phyloP scores from a whole-genome alignment of 2,113 vertebrate species.

The Carassius gibelio region DNA sequence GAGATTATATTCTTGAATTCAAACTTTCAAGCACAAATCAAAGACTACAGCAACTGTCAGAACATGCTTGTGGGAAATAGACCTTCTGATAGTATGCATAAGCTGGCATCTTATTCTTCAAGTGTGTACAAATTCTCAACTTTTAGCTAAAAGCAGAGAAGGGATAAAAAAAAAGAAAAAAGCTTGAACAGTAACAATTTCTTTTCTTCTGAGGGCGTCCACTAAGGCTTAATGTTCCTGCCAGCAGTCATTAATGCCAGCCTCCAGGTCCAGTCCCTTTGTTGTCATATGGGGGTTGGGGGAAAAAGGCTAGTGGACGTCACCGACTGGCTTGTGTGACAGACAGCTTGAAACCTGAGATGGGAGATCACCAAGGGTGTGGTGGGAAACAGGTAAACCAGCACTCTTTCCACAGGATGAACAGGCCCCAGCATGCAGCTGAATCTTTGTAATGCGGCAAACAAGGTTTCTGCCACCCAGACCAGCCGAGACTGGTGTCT shows the following conservation, averaged over 20 bases:
- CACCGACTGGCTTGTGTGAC: constrained; percentile 47
- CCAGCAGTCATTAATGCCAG: constrained; percentile 56
- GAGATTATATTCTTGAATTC: background rate
- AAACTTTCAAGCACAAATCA: background rate
- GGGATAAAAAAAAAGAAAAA: constrained; percentile 2
- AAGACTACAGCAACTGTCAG: background rate
- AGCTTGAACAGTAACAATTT: constrained; percentile 47
- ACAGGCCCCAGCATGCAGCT: constrained; percentile 56
- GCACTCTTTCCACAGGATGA: constrained; percentile 32
- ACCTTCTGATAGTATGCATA: background rate
- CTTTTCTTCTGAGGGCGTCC: constrained; percentile 47
- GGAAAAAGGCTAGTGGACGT: constrained; percentile 45
- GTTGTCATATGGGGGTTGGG: constrained; percentile 53
- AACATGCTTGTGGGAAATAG: background rate
- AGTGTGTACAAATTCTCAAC: constrained; percentile 20
- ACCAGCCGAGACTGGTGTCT: constrained; percentile 17
- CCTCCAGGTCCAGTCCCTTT: constrained; percentile 55
- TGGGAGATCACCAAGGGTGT: constrained; percentile 57
- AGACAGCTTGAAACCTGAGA: constrained; percentile 59
- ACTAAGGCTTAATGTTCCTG: constrained; percentile 51
- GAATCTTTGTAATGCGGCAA: constrained; percentile 54
- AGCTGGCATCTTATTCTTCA: constrained; percentile 17
- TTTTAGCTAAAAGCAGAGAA: constrained; percentile 35
- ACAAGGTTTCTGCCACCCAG: constrained; percentile 45
- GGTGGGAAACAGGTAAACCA: constrained; percentile 59